phyloP scores from a whole-genome alignment of 2,797 vertebrate genomes.

The Anguilla pacifica region DNA sequence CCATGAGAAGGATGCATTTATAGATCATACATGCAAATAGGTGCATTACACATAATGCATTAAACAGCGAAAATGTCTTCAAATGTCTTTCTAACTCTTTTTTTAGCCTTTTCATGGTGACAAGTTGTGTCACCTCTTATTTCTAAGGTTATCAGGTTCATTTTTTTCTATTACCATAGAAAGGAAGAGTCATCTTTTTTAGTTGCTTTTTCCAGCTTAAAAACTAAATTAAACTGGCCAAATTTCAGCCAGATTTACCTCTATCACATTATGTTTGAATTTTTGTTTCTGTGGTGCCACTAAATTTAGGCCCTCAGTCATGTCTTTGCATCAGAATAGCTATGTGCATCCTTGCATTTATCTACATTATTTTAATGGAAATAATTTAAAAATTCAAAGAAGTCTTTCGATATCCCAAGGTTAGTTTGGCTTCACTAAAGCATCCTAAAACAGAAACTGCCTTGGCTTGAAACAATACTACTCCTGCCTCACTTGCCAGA shows the following conservation, averaged over 20 bases:
- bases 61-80: no score
- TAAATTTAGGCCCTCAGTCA: neutral
- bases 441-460: neutral
- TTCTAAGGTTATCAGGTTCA: neutral
- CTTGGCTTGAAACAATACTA: neutral
- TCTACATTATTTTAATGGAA: neutral
- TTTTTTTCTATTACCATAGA: neutral
- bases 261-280: neutral
- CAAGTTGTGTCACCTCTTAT: neutral
- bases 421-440: slow-evolving; percentile 5
- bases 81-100: no score
- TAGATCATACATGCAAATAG: neutral
- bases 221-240: neutral
- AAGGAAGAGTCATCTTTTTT: neutral
- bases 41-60: no score
- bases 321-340: neutral
- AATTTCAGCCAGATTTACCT: neutral
- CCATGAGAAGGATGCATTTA: neutral
- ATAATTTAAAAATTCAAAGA: neutral
- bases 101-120: neutral
- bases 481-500: slow-evolving; percentile 13
- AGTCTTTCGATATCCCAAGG: neutral
- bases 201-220: neutral
- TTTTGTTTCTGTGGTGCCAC: neutral
- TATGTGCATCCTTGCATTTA: neutral